Conservation (phyloP, 2,888 invertebrate genomes). For the Boloria selene region DNA sequence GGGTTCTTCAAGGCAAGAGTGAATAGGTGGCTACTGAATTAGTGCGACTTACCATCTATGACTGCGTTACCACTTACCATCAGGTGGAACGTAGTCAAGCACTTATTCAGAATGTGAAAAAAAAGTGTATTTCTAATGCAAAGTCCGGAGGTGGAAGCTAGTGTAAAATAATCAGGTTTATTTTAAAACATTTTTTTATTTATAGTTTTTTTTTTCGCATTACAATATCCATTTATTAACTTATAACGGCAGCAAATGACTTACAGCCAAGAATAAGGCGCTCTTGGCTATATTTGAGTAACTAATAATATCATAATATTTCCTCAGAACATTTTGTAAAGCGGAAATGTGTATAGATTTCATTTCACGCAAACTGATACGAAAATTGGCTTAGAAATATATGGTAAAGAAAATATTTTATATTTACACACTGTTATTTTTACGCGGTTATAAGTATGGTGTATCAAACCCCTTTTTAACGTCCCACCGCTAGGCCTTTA, state of each 20-base stretch:
- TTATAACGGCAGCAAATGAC: conserved; percentile 6
- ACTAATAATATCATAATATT: conserved; percentile 17
- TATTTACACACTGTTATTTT: neutral
- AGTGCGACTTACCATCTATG: too few relatives aligned
- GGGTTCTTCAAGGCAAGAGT: too few relatives aligned
- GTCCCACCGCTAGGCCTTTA: too few relatives aligned
- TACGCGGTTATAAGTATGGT: neutral
- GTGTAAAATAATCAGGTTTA: too few relatives aligned
- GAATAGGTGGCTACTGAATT: too few relatives aligned
- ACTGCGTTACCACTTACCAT: too few relatives aligned
- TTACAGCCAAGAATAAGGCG: conserved; percentile 12
- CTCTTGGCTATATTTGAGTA: conserved; percentile 12
- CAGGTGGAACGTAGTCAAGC: too few relatives aligned
- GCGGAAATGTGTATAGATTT: conserved; percentile 3
- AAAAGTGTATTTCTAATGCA: too few relatives aligned
- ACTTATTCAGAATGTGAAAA: too few relatives aligned
- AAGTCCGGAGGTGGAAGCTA: too few relatives aligned
- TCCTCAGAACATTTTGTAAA: conserved; percentile 8
- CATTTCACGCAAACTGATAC: neutral
- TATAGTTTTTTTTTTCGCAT: conserved; percentile 8
- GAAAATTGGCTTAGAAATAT: neutral
- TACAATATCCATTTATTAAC: neutral
- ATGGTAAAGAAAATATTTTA: neutral
- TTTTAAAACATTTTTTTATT: too few relatives aligned
- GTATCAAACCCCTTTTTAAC: neutral